These are phyloP conservation scores for Euzophera pinguis DNA, from an alignment of 2,888 invertebrate genomes.

Conservation along the genomic window DNA sequence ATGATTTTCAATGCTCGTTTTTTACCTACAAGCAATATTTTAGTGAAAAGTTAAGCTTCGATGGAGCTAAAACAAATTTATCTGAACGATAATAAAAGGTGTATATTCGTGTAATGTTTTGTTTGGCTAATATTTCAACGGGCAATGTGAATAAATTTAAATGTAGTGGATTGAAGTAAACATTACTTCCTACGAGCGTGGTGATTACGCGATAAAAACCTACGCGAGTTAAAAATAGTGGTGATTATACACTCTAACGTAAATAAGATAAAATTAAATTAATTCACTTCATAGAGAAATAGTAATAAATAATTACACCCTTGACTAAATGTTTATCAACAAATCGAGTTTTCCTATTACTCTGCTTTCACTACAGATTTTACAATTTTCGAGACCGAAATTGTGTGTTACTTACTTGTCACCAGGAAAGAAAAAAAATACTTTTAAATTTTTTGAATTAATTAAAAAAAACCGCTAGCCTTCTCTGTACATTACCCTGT, in stretches of 20 bases:
- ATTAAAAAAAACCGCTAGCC: too few species aligned
- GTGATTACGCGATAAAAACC: constrained; percentile 28
- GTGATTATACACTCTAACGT: constrained; percentile 18
- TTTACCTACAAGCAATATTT: not conserved
- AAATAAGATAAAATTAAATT: constrained; percentile 8
- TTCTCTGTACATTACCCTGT: too few species aligned
- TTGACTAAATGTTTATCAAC: too few species aligned
- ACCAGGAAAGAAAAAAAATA: too few species aligned
- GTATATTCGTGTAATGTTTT: constrained; percentile 21
- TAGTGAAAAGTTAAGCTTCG: not conserved
- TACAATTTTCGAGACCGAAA: too few species aligned
- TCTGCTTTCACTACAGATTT: too few species aligned
- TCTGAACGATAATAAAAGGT: constrained; percentile 16
- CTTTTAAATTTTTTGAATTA: too few species aligned
- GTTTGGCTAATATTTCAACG: constrained; percentile 31
- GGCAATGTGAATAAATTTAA: constrained; percentile 27
- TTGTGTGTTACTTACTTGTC: too few species aligned
- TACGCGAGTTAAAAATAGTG: constrained; percentile 17
- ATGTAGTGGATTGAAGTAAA: constrained; percentile 31
- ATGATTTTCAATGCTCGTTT: constrained; percentile 7
- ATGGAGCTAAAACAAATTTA: not conserved
- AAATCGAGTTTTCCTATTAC: too few species aligned
- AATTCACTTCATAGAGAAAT: too few species aligned
- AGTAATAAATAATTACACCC: too few species aligned
- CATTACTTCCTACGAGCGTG: constrained; percentile 26